Conservation (phyloP, 2,113 vertebrate genomes). For the Lamprologus tigripictilis region DNA sequence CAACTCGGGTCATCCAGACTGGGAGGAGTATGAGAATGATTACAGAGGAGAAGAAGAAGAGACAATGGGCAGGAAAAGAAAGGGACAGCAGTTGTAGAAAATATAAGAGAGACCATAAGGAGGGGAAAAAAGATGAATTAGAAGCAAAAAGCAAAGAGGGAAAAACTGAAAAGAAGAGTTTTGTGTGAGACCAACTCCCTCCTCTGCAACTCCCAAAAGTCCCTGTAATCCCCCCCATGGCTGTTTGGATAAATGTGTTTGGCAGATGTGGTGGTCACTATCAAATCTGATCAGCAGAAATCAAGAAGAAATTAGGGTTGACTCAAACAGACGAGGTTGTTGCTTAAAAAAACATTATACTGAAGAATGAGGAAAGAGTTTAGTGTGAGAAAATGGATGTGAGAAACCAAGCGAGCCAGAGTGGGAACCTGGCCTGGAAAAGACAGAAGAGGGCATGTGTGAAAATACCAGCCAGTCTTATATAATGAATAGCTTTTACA, state of each 20-base stretch:
- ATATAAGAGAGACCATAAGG: neutral
- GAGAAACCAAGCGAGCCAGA: neutral
- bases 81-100: neutral
- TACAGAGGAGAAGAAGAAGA: slow-evolving; percentile 1
- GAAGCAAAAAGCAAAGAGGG: neutral
- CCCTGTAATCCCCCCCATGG: neutral
- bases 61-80: neutral
- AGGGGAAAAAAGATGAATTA: neutral
- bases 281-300: neutral
- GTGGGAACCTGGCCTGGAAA: slow-evolving; percentile 5
- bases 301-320: neutral
- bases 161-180: neutral
- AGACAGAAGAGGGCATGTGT: neutral
- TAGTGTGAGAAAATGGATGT: neutral
- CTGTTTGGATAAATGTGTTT: neutral
- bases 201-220: neutral
- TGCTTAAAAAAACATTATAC: neutral
- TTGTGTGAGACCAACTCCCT: neutral
- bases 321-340: neutral
- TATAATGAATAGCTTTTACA: slow-evolving; percentile 9
- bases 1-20: neutral
- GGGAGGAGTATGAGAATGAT: neutral
- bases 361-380: neutral
- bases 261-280: neutral
- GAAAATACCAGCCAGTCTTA: neutral